These are phyloP conservation scores for Syrphus vitripennis DNA, from an alignment of 2,888 invertebrate species.

Conservation along the genomic window DNA sequence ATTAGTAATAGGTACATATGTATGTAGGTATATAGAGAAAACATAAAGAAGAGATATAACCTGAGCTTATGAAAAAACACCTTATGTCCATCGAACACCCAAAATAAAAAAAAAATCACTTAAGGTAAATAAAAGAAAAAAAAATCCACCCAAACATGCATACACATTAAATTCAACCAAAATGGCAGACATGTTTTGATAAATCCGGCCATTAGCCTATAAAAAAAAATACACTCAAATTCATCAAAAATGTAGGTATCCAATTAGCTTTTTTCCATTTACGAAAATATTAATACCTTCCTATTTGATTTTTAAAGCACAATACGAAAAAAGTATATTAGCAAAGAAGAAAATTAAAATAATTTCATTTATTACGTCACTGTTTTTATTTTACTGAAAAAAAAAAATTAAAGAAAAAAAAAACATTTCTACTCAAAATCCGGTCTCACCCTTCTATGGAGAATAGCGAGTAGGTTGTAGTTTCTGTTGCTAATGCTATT, in stretches of 20 bases:
- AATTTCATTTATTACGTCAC: slow-evolving; percentile 56
- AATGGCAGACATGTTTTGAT: slow-evolving; percentile 67
- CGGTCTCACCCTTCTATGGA: slow-evolving; percentile 22
- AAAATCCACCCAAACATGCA: slow-evolving; percentile 20
- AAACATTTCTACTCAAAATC: slow-evolving; percentile 20
- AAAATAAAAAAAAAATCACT: not conserved
- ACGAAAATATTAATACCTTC: no score
- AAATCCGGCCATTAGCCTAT: slow-evolving; percentile 6
- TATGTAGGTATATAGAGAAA: not conserved
- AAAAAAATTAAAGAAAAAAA: not conserved
- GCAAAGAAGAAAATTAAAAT: not conserved
- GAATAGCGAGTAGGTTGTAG: not conserved
- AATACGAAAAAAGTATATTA: not conserved
- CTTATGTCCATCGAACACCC: not conserved
- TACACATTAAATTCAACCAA: slow-evolving; percentile 30
- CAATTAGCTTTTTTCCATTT: not conserved
- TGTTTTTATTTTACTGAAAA: not conserved
- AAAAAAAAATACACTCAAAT: not conserved
- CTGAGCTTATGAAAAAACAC: no score
- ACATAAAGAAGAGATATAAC: no score
- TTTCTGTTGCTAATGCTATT: not conserved
- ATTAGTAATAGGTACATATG: no score
- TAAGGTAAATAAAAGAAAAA: slow-evolving; percentile 1
- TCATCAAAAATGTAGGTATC: not conserved
- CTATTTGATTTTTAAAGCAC: not conserved